Conservation (phyloP, 2,888 invertebrate species). For the Lithosia quadra region DNA sequence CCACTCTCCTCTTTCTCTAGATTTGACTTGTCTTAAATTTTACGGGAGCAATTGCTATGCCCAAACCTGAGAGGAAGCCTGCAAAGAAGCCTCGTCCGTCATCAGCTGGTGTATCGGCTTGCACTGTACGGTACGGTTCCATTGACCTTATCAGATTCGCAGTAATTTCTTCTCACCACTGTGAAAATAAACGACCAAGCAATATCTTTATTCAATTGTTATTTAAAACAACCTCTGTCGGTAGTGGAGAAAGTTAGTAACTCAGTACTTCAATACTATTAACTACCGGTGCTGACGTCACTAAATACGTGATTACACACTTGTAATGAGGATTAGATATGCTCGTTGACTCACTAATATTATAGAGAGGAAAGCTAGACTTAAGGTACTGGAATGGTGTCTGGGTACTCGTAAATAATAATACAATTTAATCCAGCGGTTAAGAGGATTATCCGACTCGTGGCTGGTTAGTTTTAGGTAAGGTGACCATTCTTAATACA, state of each 20-base stretch:
- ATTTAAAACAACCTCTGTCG: conserved; percentile 28
- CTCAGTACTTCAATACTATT: conserved; percentile 20
- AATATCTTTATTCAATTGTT: conserved; percentile 38
- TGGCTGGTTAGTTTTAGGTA: too few species aligned
- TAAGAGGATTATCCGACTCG: background rate
- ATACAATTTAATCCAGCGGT: background rate
- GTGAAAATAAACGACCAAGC: conserved; percentile 8
- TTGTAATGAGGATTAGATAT: conserved; percentile 33
- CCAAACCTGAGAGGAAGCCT: too few species aligned
- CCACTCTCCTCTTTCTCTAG: too few species aligned
- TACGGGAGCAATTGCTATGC: too few species aligned
- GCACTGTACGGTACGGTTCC: background rate
- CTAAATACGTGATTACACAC: conserved; percentile 48
- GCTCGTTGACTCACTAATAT: conserved; percentile 26
- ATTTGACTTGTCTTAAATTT: too few species aligned
- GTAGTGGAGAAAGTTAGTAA: conserved; percentile 22
- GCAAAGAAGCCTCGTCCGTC: background rate
- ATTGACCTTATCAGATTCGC: background rate
- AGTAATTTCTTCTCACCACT: background rate
- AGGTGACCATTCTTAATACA: too few species aligned
- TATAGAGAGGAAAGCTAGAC: conserved; percentile 6
- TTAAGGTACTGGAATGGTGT: background rate
- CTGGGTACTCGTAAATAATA: background rate
- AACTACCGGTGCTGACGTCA: conserved; percentile 40
- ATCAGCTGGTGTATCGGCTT: background rate